A percentile compares a stretch with the other conserved stretches of the same genome.
phyloP scores from a whole-genome alignment of 2,888 invertebrate genomes.

The Nomada lathburiana region DNA sequence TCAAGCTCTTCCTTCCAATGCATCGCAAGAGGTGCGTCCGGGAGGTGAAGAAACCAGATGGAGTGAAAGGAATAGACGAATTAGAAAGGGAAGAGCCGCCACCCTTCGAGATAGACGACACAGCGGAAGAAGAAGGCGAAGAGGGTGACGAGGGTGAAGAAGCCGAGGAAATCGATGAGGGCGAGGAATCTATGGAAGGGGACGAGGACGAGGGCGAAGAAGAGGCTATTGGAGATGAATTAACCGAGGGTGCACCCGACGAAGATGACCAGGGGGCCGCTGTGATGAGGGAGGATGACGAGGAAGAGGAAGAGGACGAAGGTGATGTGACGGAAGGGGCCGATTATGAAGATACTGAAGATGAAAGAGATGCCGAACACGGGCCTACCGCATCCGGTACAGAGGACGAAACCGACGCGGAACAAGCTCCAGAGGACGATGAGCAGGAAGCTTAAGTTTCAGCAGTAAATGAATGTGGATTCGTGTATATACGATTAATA shows the following conservation, averaged over 20 bases:
- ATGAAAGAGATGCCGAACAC: constrained; percentile 15
- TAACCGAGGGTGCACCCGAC: not conserved
- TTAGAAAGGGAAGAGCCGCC: constrained; percentile 32
- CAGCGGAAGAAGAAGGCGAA: constrained; percentile 23
- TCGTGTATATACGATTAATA: constrained; percentile 29
- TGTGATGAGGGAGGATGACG: not conserved
- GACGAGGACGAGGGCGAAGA: not conserved
- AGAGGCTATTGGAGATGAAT: constrained; percentile 38
- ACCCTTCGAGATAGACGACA: constrained; percentile 17
- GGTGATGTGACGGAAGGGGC: not conserved
- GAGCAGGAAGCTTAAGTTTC: constrained; percentile 8
- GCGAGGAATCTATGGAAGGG: constrained; percentile 1
- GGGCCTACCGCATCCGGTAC: constrained; percentile 7
- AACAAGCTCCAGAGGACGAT: constrained; percentile 28
- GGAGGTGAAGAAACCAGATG: constrained; percentile 20
- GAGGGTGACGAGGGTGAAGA: constrained; percentile 31
- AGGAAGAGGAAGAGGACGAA: constrained; percentile 40
- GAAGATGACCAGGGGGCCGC: not conserved
- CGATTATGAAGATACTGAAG: constrained; percentile 36
- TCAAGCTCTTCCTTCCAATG: constrained; percentile 97
- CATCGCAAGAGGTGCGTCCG: constrained; percentile 82
- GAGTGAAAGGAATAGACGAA: constrained; percentile 24
- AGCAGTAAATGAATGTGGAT: not conserved
- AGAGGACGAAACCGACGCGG: constrained; percentile 47
- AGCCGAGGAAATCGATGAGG: not conserved